Conservation (phyloP, 64 coral and sea anemone species). For the Astreopora myriophthalma region DNA sequence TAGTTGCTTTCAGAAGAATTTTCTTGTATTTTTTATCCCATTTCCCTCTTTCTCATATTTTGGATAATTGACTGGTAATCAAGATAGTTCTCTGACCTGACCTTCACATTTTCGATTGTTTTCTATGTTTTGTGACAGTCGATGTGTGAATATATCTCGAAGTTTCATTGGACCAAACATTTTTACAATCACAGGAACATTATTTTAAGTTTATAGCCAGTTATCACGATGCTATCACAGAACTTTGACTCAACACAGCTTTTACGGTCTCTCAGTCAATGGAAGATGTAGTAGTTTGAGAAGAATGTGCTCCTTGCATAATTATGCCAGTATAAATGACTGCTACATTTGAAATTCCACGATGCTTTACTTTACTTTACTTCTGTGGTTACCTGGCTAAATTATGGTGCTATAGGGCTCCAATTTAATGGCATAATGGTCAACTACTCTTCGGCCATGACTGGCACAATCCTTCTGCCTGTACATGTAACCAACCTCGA, state of each 20-base stretch:
- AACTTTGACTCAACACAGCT: conserved; percentile 14
- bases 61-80: background rate
- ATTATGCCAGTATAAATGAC: no score
- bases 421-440: background rate
- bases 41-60: no score
- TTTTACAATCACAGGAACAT: background rate
- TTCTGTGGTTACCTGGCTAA: background rate
- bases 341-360: background rate
- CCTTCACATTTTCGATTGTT: background rate
- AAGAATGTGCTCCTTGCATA: background rate
- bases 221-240: background rate
- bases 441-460: background rate
- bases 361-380: background rate
- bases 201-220: background rate
- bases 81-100: background rate
- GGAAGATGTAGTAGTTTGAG: background rate
- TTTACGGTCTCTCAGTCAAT: conserved; percentile 4
- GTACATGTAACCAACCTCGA: background rate
- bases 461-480: background rate
- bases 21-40: no score
- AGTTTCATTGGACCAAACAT: background rate
- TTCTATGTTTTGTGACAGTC: background rate
- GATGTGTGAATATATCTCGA: background rate
- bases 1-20: no score
- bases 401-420: background rate